Evolutionary conservation across 2,888 invertebrate genomes (phyloP), one percentile per base, ranked within the genome.

Genomic region (Arctia plantaginis): DNA sequence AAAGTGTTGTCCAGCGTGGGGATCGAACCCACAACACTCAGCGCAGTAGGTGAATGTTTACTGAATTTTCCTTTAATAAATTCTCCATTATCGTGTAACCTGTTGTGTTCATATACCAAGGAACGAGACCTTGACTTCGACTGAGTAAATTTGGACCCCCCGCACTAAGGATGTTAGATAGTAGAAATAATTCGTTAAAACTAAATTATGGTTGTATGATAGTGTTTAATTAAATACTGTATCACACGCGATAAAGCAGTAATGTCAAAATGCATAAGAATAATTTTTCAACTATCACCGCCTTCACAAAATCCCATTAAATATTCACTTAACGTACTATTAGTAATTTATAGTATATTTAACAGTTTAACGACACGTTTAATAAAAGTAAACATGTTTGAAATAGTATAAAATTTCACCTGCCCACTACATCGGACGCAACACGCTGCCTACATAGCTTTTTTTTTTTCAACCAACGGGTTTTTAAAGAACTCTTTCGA

Each of bases 381-480:
- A 82, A 80, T 85, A 82, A 87, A n/a, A 81, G 68, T 80, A 80
- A 82, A 85, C 82, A 87, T 85, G 77, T 85, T 85, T 76, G 74
- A 83, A 86, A 88, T 83, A 78, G 82, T 83, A 87, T 84, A 84
- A 90, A 87, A 87, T 89, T 88, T 86, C 87, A 88, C 82, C 87
- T 87, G 88, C 90, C 92, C 86, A 91, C 92, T 76, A 89, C 92
- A 90, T 90, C 75, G 71, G 74, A 77, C 80, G 41, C 51, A 69
- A 81, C 78, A 81, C 85, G 84, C 85, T 82, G 80, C 81, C 77
- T 80, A 85, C 82, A 83, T 86, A 77, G 23, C 51, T 80, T 86
- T 88, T 84, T 80, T 86, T 88, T 84, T 93, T 93, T 88, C 85
- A 85, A 72, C 85, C 85, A 47, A 91, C 92, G 92, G 87, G 90